Evolutionary conservation across 2,888 invertebrate genomes (phyloP), one percentile per base, ranked within the genome.

Genomic region (Parascotia fuliginaria): DNA sequence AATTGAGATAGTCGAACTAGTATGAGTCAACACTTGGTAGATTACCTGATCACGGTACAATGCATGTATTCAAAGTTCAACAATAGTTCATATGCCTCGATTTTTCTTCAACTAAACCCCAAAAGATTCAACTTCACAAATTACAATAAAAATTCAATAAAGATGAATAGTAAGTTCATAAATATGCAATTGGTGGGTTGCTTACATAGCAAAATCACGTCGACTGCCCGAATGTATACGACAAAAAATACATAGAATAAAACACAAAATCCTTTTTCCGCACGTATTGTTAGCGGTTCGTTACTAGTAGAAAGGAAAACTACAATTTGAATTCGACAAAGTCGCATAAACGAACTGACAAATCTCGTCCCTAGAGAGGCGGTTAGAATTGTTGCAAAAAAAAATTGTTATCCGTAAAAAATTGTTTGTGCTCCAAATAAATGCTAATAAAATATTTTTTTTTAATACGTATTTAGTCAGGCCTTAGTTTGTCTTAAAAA

Each of bases 151-250:
- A 60, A 60, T 61, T 64, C 59, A 66, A 62, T 61, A 49, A 77
- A 47, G 12, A 29, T 67, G 83, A 85, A 84, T 85, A 84, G 86
- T 87, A 69, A 83, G 77, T 87, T 89, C 89, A 91, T 91, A 91
- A 90, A 91, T 91, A 91, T 89, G 89, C 90, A 88, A 90, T 90
- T 88, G 89, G 83, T 79, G 77, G 79, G 81, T 81, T 81, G 84
- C 82, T 85, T 83, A 77, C 79, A 79, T 70, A 79, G 77, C 83
- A 59, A 80, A 87, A 89, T 87, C 89, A 88, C 89, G 87, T 85
- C 80, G 74, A 73, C 77, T 71, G 78, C 83, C 79, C 69, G 70
- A 82, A 83, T 81, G 81, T 78, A 83, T 76, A 71, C 69, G 65
- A 71, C 76, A 79, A 82, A 86, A 84, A 81, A 84, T 79, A 81